Base-by-base conservation (phyloP, 2,888 invertebrate genomes). In the Papilio gigon region DNA sequence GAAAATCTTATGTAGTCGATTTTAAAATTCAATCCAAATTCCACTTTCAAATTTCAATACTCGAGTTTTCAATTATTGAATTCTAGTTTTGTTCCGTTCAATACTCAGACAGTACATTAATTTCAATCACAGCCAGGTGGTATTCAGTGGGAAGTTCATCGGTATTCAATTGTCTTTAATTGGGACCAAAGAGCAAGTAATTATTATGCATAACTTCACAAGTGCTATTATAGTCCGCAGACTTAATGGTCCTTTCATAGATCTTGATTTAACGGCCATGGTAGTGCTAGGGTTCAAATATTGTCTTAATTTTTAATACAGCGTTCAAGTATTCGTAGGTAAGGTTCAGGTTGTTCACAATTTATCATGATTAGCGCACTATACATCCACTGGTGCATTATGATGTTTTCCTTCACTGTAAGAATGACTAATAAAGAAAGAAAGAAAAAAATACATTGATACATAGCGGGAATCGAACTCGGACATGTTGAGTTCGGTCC, bases 141-240 rank as follows among this genome's bases (percentile, higher is more conserved):
- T 58, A 65, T 69, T 60, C 63, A 59, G 30, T 59, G 47, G 77
- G 77, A 76, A 82, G 76, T 81, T 79, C 78, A 76, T 81, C 82
- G 80, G 80, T 81, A 82, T 76, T 84, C 80, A 83, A 84, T 80
- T 80, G 83, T 78, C 80, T 84, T 80, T 85, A 87, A 87, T 87
- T 87, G 83, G 83, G 83, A 80, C 78, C 83, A 84, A 85, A 84
- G 84, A 83, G 84, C 80, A 78, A 82, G 79, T 83, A 84, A 88
- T 88, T 88, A 86, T 84, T 86, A 87, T 88, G 88, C 88, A 88
- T 86, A 87, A 86, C 85, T 88, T 86, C 80, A 80, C 80, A 75
- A 85, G 83, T 75, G 81, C 82, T 82, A 79, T 84, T 79, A 74
- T 73, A 69, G 77, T 75, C 77, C 75, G 70, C 71, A 71, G 73